Conservation (phyloP, 1,140 invertebrate genomes). For the Meloidogyne floridensis region DNA sequence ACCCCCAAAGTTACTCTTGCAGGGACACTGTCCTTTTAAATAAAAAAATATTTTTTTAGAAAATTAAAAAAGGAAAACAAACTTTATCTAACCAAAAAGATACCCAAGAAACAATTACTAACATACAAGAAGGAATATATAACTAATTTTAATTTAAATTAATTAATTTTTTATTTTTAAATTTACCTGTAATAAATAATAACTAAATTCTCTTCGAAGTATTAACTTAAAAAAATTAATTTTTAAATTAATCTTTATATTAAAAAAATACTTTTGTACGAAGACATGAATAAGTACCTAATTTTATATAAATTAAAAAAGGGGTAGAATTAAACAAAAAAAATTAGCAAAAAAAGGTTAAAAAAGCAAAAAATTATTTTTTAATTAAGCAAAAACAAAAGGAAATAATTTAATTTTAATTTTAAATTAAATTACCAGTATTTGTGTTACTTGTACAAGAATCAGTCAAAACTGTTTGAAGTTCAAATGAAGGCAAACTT, state of each 20-base stretch:
- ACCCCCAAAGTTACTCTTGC: constrained; percentile 61
- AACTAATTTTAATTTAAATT: constrained; percentile 38
- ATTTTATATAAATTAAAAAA: constrained; percentile 17
- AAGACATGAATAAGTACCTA: constrained; percentile 72
- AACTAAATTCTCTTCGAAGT: constrained; percentile 94
- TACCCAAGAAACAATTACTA: constrained; percentile 71
- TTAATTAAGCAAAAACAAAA: not conserved
- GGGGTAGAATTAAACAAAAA: constrained; percentile 4
- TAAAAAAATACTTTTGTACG: constrained; percentile 76
- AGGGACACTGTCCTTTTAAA: constrained; percentile 65
- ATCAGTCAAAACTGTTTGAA: constrained; percentile 86
- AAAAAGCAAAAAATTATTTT: constrained; percentile 1
- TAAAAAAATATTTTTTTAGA: constrained; percentile 8
- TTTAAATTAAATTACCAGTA: constrained; percentile 71
- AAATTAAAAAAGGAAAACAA: constrained; percentile 18
- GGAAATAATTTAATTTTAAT: not conserved
- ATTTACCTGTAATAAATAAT: constrained; percentile 83
- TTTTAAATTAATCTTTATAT: not conserved
- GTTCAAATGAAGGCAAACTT: constrained; percentile 81
- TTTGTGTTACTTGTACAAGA: constrained; percentile 94
- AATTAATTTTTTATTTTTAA: not conserved
- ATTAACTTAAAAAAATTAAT: constrained; percentile 70
- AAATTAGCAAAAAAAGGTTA: constrained; percentile 3
- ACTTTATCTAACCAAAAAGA: constrained; percentile 71
- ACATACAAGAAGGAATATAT: constrained; percentile 68